Percentiles rank a stretch among this genome's conserved stretches.
Conservation (phyloP, 2,113 vertebrate genomes). For the Ginglymostoma cirratum region DNA sequence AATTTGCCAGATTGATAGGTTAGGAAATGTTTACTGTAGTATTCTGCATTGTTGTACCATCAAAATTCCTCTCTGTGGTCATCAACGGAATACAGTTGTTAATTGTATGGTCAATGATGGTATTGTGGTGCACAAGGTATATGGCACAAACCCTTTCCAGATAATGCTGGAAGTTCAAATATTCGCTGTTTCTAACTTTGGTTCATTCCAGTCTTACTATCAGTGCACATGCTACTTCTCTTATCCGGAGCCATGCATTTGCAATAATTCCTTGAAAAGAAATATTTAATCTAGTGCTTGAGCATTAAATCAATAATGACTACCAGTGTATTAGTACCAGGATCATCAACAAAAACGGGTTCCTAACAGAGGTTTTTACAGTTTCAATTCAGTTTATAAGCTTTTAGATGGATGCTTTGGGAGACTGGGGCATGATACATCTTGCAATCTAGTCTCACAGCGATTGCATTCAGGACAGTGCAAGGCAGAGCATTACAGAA, state of each 20-base stretch:
- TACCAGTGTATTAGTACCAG: background rate
- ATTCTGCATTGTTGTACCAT: background rate
- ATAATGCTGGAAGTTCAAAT: background rate
- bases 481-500: slow-evolving; percentile 41
- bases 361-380: background rate
- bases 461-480: slow-evolving; percentile 50
- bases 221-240: background rate
- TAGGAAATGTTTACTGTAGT: background rate
- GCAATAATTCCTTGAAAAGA: background rate
- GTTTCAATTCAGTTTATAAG: slow-evolving; percentile 39
- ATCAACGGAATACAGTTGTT: background rate
- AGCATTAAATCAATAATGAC: background rate
- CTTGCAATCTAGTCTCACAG: slow-evolving; percentile 50
- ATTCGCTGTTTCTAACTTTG: background rate
- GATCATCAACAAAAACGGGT: background rate
- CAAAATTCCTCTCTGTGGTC: background rate
- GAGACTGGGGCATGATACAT: slow-evolving; percentile 42
- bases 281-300: background rate
- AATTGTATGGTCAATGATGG: background rate
- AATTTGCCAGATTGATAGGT: background rate
- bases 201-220: background rate
- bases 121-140: background rate
- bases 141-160: background rate
- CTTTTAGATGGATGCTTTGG: slow-evolving; percentile 57
- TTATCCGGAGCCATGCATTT: background rate